Evolutionary conservation across 2,113 vertebrate species (phyloP), one percentile per base, ranked within the genome.

Genomic region (Crotalus helleri): DNA sequence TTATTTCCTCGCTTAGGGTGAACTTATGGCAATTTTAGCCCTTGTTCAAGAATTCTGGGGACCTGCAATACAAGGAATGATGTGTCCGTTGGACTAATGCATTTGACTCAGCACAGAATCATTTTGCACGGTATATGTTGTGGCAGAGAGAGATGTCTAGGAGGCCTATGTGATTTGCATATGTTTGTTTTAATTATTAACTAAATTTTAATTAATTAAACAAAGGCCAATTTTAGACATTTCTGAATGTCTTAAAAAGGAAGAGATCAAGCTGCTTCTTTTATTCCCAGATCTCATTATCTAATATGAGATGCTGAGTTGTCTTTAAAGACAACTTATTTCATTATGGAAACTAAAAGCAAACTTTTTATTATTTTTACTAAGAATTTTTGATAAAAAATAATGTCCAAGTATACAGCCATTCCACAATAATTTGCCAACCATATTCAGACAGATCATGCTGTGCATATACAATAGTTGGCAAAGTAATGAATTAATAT

Each of bases 231-330:
- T 95, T 97, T 95, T 94, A 96, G 97, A 94, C 90, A 95, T 94
- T 97, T 97, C 54, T 85, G 93, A 91, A 57, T 89, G 91, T 92
- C 96, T 96, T 97, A 97, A 51, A 95, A 97, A 96, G 69, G 26
- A 89, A 95, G 94, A 96, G 96, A 81, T 93, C 95, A 97, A 96
- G 87, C 92, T 97, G 94, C 94, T 96, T 44, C 51, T 93, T 55
- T 93, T 95, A 95, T 94, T 96, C 90, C 93, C 93, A 92, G 92
- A 93, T 87, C 88, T 93, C 93, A 94, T 94, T 95, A 95, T 89
- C 95, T 95, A 94, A 95, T 93, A 91, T 85, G 88, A 93, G 85
- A 89, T 53, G 54, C 59, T 95, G 94, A 54, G 10, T 94, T 95
- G 33, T 86, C 85, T 94, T 89, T 93, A 95, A 95, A 89, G 87